A percentile compares a stretch with the other conserved stretches of the same genome.
phyloP scores from a whole-genome alignment of 2,888 invertebrate species.

The Podotricha telesiphe region DNA sequence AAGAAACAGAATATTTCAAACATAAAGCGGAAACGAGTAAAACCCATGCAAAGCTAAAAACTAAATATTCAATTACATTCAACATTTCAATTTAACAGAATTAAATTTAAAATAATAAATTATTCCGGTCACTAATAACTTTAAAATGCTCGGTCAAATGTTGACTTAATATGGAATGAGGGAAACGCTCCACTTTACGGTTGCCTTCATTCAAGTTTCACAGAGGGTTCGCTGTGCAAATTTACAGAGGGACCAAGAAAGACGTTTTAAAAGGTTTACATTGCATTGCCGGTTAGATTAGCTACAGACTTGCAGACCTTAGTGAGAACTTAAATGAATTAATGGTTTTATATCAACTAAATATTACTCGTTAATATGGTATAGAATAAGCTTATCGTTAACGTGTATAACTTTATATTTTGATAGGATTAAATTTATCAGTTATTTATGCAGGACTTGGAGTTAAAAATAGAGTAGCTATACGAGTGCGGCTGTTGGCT shows the following conservation, averaged over 20 bases:
- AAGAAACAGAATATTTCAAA: too few species aligned
- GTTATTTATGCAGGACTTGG: too few species aligned
- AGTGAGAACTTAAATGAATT: slow-evolving; percentile 25
- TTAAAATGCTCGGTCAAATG: slow-evolving; percentile 28
- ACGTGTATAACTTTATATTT: neutral
- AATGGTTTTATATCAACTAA: neutral
- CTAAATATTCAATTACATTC: too few species aligned
- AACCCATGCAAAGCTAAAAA: neutral
- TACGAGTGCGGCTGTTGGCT: neutral
- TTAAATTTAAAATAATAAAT: slow-evolving; percentile 30
- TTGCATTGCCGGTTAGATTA: slow-evolving; percentile 24
- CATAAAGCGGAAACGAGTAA: too few species aligned
- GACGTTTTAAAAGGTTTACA: slow-evolving; percentile 25
- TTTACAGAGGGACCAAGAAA: slow-evolving; percentile 22
- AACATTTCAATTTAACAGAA: slow-evolving; percentile 14
- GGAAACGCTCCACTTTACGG: slow-evolving; percentile 20
- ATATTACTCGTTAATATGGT: neutral
- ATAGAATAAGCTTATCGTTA: neutral
- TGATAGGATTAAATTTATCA: too few species aligned
- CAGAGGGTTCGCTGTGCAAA: slow-evolving; percentile 24
- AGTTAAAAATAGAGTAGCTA: too few species aligned
- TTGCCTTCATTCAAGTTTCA: slow-evolving; percentile 25
- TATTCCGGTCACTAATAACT: slow-evolving; percentile 34
- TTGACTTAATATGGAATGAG: slow-evolving; percentile 27
- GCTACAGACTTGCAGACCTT: slow-evolving; percentile 13